Evolutionary conservation across 2,888 invertebrate species (phyloP).

Genomic region (Slavum lentiscoides): DNA sequence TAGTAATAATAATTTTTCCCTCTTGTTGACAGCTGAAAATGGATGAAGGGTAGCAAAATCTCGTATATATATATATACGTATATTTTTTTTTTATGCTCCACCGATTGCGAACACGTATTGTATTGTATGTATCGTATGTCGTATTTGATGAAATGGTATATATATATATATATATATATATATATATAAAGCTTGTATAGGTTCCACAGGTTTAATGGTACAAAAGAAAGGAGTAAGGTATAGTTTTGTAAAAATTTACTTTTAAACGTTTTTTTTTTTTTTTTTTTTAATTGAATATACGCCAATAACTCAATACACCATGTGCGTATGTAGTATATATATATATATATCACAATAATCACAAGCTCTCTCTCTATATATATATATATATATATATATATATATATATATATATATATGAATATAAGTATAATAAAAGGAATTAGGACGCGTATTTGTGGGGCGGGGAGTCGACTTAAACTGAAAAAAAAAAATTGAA

Average conservation of each 20-base stretch:
- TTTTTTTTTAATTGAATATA: not conserved
- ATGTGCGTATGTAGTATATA: not conserved
- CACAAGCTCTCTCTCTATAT: not conserved
- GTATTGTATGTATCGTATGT: not conserved
- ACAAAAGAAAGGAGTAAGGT: not conserved
- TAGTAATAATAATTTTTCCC: not conserved
- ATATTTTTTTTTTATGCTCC: slow-evolving; percentile 23
- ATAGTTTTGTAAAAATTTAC: not conserved
- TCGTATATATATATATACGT: too few species aligned
- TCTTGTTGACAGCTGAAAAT: slow-evolving; percentile 51
- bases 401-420: not conserved
- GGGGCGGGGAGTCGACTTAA: too few species aligned
- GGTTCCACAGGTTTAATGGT: not conserved
- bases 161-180: not conserved
- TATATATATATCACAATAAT: not conserved
- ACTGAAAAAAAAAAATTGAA: too few species aligned
- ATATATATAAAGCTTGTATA: too few species aligned
- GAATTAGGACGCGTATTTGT: too few species aligned
- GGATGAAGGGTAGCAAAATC: slow-evolving; percentile 23
- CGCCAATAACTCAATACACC: too few species aligned
- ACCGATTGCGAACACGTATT: slow-evolving; percentile 15
- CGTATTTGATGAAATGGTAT: slow-evolving; percentile 6
- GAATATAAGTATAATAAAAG: too few species aligned
- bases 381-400: not conserved
- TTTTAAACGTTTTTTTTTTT: not conserved